phyloP scores from a whole-genome alignment of 1,140 invertebrate genomes.

The Brachionus rotundiformis region DNA sequence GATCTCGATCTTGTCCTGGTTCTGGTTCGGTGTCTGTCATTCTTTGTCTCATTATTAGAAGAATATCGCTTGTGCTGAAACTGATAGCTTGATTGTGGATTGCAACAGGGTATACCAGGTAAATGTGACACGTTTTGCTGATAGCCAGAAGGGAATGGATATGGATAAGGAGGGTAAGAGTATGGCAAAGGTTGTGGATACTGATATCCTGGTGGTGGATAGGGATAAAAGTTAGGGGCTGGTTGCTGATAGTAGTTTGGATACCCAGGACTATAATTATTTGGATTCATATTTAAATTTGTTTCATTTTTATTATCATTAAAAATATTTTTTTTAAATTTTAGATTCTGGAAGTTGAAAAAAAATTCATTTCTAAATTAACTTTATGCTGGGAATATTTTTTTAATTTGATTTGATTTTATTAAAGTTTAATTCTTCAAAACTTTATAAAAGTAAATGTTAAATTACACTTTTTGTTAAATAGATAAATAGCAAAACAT shows the following conservation, averaged over 20 bases:
- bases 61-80: not conserved
- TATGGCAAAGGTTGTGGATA: not conserved
- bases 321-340: not conserved
- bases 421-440: too few species aligned
- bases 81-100: not conserved
- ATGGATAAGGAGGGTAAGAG: not conserved
- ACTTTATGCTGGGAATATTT: not conserved
- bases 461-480: too few species aligned
- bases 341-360: not conserved
- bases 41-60: not conserved
- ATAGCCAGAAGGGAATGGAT: not conserved
- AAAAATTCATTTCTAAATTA: not conserved
- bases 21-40: not conserved
- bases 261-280: not conserved
- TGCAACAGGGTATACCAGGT: not conserved
- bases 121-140: not conserved
- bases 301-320: not conserved
- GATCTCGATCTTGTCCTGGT: not conserved
- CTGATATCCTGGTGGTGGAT: not conserved
- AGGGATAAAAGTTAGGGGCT: not conserved
- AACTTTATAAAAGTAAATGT: too few species aligned
- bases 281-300: not conserved
- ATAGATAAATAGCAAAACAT: too few species aligned
- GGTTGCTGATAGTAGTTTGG: not conserved
- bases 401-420: not conserved